Evolutionary conservation across 2,113 vertebrate species (phyloP).

Genomic region (Drymodes brunneopygia): DNA sequence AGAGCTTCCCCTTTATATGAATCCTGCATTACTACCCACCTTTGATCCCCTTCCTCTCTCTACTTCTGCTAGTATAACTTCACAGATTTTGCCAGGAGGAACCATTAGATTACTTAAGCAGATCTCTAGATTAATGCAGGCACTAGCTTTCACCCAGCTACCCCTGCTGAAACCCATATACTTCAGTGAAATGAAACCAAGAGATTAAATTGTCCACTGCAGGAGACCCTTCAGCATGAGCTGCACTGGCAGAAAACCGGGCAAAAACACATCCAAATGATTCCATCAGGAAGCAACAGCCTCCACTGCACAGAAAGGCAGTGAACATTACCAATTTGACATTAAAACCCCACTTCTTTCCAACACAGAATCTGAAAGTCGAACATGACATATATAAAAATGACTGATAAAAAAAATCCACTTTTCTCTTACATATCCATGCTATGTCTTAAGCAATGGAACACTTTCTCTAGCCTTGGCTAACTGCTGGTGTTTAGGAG

Average conservation of each 20-base stretch:
- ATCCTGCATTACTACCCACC: background rate
- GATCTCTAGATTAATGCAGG: background rate
- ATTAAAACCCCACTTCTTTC: background rate
- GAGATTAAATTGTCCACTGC: background rate
- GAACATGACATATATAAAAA: background rate
- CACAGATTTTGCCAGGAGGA: background rate
- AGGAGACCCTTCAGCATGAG: background rate
- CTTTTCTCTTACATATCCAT: background rate
- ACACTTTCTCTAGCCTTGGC: background rate
- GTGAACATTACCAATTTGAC: background rate
- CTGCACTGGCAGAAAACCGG: background rate
- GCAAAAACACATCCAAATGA: background rate
- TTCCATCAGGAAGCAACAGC: background rate
- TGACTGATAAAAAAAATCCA: background rate
- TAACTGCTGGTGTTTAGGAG: background rate
- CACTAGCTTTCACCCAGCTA: background rate
- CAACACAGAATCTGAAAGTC: background rate
- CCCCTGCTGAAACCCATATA: background rate
- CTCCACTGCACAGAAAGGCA: background rate
- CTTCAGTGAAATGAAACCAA: background rate
- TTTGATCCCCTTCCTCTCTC: background rate
- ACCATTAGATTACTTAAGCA: background rate
- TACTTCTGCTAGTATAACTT: background rate
- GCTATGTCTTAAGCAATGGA: background rate
- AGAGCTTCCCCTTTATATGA: background rate